Evolutionary conservation across 2,888 invertebrate genomes (phyloP).

Genomic region (Eumacrocentrus americanus): DNA sequence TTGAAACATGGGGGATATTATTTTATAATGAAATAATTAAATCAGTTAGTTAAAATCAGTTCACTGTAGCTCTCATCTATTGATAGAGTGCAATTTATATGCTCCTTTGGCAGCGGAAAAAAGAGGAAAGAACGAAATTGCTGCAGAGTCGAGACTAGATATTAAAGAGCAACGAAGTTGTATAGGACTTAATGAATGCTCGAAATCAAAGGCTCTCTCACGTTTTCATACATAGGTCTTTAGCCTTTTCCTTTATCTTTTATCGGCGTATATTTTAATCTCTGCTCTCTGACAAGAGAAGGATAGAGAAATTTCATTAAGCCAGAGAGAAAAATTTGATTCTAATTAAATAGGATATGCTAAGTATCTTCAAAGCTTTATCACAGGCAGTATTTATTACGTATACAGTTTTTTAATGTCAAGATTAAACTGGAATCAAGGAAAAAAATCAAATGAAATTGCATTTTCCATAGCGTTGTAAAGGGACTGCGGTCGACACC

Average conservation of each 20-base stretch:
- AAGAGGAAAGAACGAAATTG: background rate
- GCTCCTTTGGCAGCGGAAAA: background rate
- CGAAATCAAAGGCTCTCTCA: background rate
- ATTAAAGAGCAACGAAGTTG: background rate
- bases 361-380: too few relatives aligned
- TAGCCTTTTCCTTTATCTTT: background rate
- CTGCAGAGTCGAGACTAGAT: background rate
- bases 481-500: too few relatives aligned
- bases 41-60: too few relatives aligned
- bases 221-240: background rate
- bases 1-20: too few relatives aligned
- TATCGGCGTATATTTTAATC: background rate
- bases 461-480: too few relatives aligned
- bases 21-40: too few relatives aligned
- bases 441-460: too few relatives aligned
- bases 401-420: background rate
- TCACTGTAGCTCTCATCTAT: too few relatives aligned
- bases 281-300: background rate
- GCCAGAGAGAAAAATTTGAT: background rate
- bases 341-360: background rate
- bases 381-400: background rate
- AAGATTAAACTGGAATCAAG: background rate
- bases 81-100: too few relatives aligned
- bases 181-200: conserved; percentile 3
- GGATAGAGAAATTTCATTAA: background rate